phyloP scores from a whole-genome alignment of 2,113 vertebrate species.

The Accipiter cooperii region DNA sequence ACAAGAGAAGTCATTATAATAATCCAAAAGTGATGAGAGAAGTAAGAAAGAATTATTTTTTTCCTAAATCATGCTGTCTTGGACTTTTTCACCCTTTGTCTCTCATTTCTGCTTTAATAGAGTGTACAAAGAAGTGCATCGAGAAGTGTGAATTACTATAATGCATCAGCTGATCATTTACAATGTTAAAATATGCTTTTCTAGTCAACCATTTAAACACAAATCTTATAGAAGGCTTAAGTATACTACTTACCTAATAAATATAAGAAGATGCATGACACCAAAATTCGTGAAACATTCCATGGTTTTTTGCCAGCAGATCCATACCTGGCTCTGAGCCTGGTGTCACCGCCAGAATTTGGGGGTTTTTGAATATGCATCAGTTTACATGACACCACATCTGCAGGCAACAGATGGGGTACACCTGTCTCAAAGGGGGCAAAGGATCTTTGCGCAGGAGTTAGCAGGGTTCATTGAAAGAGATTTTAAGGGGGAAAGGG shows the following conservation, averaged over 20 bases:
- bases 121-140: background rate
- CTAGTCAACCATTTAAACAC: background rate
- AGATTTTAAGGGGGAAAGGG: background rate
- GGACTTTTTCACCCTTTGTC: background rate
- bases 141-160: background rate
- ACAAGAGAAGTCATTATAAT: background rate
- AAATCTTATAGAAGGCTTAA: background rate
- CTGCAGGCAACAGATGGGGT: background rate
- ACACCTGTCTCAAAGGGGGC: too few species aligned
- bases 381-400: too few species aligned
- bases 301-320: background rate
- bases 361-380: background rate
- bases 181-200: background rate
- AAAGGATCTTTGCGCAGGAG: background rate
- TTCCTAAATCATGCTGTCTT: background rate
- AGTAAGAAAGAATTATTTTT: background rate
- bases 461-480: background rate
- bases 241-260: background rate
- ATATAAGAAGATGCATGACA: background rate
- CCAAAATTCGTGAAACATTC: slow-evolving; percentile 25
- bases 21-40: background rate
- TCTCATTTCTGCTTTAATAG: background rate
- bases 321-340: too few species aligned
- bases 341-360: background rate
- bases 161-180: background rate